phyloP scores from a whole-genome alignment of 1,140 invertebrate species.

The Antheraea pernyi region DNA sequence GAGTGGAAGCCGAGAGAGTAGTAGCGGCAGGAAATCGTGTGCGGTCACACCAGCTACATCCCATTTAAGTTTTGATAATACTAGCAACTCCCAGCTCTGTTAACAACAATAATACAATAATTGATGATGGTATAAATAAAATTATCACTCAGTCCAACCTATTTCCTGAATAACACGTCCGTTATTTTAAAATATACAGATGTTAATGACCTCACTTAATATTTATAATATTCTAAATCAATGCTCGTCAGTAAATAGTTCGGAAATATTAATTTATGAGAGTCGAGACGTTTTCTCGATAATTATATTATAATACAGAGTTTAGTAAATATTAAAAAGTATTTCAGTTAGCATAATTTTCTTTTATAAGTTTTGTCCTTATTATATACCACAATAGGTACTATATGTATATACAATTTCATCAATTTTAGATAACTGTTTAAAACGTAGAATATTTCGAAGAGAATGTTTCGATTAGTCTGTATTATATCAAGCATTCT shows the following conservation, averaged over 20 bases:
- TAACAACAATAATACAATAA: slow-evolving; percentile 58
- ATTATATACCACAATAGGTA: too few species aligned
- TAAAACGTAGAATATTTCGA: not conserved
- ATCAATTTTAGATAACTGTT: not conserved
- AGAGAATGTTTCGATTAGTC: slow-evolving; percentile 1
- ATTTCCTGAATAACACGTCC: slow-evolving; percentile 2
- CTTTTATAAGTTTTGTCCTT: too few species aligned
- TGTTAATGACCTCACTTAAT: not conserved
- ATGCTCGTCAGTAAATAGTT: not conserved
- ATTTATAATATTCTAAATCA: slow-evolving; percentile 1
- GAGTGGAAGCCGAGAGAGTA: slow-evolving; percentile 82
- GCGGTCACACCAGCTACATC: slow-evolving; percentile 90
- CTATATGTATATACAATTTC: not conserved
- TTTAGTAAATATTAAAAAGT: not conserved
- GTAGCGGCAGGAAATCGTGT: slow-evolving; percentile 88
- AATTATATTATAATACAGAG: not conserved
- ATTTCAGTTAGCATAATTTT: too few species aligned
- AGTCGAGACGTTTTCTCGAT: not conserved
- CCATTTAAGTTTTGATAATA: slow-evolving; percentile 90
- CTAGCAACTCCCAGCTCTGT: slow-evolving; percentile 90
- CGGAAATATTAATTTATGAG: not conserved
- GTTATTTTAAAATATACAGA: not conserved
- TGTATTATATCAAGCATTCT: slow-evolving; percentile 20
- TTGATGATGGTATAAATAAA: not conserved
- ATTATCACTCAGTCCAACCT: not conserved